Base-by-base conservation (phyloP, 37 sponge, comb jelly and placozoan genomes). In the Agelas oroides region DNA sequence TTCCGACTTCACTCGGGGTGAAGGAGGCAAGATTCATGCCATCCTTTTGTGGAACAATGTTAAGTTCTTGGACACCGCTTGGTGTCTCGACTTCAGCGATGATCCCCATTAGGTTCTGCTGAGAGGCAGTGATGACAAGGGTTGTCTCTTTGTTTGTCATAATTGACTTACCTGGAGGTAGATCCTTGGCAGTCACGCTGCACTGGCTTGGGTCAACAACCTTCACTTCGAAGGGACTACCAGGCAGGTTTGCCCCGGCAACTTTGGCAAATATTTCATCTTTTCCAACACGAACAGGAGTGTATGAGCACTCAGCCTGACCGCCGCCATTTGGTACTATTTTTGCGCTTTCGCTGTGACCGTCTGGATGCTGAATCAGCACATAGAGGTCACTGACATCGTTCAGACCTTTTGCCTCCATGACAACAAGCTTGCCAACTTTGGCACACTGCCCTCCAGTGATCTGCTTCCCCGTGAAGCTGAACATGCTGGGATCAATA, bases 171-270 rank as follows among this genome's bases (percentile, higher is more conserved):
- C 92, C 92, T 54, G 80, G 57, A 6, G 86, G 69, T 15, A 92
- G 89, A 41, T 95, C 86, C 1, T 53, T 53, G 54, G 67, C 53
- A 24, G 80, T 72, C 17, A 95, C 89, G 73, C 89, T 88, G 64
- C 89, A 88, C 65, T 88, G 89, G 57, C 41, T 81, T 34, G 95
- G 92, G 69, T 95, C 95, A 28, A 95, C 85, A 8, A 91, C 88
- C 24, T 73, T 79, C 2, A 91, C 79, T 36, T 78, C 57, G 59
- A 87, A 95, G 12, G 95, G 95, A 33, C 95, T 95, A 16, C 88
- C 89, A 15, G 88, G 95, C 1, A 91, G 41, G 24, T 72, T 61
- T 25, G 64, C 58, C 5, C 86, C 92, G 30, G 77, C 89, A 13
- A 91, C 78, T 54, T 81, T 84, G 55, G 88, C 92, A 46, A 80